Conservation (phyloP, 2,797 vertebrate genomes). For the Sebastes wilsoni region DNA sequence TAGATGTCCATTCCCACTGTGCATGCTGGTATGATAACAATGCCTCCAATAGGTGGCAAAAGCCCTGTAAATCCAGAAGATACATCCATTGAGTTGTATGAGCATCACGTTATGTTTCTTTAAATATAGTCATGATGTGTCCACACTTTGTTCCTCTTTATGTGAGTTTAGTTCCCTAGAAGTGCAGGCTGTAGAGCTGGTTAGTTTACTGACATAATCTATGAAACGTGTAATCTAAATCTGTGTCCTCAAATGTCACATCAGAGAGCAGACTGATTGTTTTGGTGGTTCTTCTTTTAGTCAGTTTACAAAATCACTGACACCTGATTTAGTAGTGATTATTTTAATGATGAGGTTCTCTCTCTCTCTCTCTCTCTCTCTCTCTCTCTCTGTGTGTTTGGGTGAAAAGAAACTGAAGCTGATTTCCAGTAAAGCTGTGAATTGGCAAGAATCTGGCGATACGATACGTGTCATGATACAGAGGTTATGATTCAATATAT, state of each 20-base stretch:
- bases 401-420: no score
- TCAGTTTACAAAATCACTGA: background rate
- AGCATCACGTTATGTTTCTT: background rate
- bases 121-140: slow-evolving; percentile 4
- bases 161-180: background rate
- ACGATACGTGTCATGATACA: no score
- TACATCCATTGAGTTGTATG: background rate
- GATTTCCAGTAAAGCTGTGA: no score
- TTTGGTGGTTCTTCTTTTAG: background rate
- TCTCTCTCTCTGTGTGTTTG: no score
- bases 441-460: no score
- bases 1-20: background rate
- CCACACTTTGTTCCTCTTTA: slow-evolving; percentile 20
- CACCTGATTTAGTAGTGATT: background rate
- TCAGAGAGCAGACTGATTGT: background rate
- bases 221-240: background rate
- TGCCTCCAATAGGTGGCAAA: slow-evolving; percentile 30
- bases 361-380: no score
- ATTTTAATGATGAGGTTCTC: background rate
- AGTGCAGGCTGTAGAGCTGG: background rate
- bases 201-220: background rate
- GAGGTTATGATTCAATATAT: no score
- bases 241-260: background rate
- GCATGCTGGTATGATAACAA: slow-evolving; percentile 43
- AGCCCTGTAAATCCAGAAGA: background rate